These are phyloP conservation scores for Guaruba guarouba DNA, from an alignment of 2,113 vertebrate species.

Conservation along the genomic window DNA sequence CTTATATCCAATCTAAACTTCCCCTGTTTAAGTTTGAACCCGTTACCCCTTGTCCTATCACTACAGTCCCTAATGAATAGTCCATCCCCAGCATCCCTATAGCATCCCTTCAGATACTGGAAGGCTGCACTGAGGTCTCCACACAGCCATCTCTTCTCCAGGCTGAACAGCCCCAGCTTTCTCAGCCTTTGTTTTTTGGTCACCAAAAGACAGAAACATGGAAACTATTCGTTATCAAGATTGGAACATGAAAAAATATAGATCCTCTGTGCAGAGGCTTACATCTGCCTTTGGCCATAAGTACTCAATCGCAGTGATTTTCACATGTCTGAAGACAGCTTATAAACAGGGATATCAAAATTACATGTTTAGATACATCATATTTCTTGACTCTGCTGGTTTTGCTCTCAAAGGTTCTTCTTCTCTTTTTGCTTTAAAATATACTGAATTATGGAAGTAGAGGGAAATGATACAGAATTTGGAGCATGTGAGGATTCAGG, in stretches of 20 bases:
- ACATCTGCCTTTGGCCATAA: background rate
- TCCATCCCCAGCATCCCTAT: no score
- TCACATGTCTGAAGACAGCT: background rate
- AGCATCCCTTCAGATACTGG: no score
- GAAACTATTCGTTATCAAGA: background rate
- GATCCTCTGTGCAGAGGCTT: background rate
- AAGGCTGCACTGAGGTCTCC: no score
- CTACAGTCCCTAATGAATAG: no score
- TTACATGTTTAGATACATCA: background rate
- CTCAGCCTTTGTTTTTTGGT: background rate
- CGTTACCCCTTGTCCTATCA: no score
- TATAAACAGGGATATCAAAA: background rate
- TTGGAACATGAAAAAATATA: background rate
- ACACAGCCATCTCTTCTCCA: no score
- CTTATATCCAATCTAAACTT: no score
- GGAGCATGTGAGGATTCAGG: background rate
- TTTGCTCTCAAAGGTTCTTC: background rate
- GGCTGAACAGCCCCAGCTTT: no score
- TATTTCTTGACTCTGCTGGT: background rate
- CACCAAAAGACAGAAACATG: background rate
- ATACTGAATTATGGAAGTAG: background rate
- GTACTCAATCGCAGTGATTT: background rate
- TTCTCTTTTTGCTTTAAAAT: background rate
- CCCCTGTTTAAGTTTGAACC: no score
- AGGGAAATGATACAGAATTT: background rate